phyloP scores from a whole-genome alignment of 53 echinoderm and acorn worm genomes.

The Mesocentrotus franciscanus region DNA sequence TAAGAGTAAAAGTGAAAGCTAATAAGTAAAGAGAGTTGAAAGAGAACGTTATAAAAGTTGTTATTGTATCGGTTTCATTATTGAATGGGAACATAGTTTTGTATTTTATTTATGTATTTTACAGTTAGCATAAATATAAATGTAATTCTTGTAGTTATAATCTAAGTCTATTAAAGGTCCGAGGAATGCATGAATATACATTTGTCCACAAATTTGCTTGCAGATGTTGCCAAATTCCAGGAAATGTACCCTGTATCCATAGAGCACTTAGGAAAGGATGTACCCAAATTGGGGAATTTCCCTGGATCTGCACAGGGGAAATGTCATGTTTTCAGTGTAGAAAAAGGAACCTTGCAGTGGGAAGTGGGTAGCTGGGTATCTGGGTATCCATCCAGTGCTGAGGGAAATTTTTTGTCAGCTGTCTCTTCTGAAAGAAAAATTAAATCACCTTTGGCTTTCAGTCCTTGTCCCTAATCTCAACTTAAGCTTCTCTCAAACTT shows the following conservation, averaged over 20 bases:
- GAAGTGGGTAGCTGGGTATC: slow-evolving; percentile 6
- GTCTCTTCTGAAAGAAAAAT: neutral
- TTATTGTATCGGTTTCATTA: neutral
- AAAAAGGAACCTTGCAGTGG: slow-evolving; percentile 3
- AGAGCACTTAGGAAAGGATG: slow-evolving; percentile 38
- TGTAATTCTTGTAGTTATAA: neutral
- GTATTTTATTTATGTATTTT: too few relatives aligned
- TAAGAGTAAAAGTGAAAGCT: too few relatives aligned
- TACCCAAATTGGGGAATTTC: slow-evolving; percentile 54
- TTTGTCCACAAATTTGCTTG: neutral
- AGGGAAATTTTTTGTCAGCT: neutral
- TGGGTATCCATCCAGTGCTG: neutral
- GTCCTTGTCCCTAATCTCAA: neutral
- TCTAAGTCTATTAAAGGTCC: neutral
- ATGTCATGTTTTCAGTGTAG: slow-evolving; percentile 12
- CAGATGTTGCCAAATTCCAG: slow-evolving; percentile 28
- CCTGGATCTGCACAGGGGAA: slow-evolving; percentile 34
- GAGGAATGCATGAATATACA: neutral
- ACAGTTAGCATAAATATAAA: too few relatives aligned
- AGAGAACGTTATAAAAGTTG: neutral
- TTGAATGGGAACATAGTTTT: neutral
- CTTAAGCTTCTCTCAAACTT: neutral
- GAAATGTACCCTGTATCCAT: slow-evolving; percentile 40
- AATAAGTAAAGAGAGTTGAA: neutral
- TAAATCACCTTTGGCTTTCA: neutral